These are phyloP conservation scores for Shinisaurus crocodilurus DNA, from an alignment of 2,113 vertebrate genomes.

Conservation along the genomic window DNA sequence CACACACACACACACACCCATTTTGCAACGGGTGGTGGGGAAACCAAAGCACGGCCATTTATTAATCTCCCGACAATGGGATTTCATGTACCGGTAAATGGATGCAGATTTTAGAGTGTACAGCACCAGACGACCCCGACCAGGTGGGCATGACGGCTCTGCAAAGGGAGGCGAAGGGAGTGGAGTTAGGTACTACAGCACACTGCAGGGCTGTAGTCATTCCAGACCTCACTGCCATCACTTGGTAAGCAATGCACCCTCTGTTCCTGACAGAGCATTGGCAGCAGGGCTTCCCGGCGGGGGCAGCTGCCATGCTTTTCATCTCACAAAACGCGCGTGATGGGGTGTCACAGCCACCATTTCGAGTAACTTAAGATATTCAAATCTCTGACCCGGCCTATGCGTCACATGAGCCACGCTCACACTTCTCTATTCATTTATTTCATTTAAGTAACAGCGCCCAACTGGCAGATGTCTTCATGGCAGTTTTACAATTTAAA, in stretches of 20 bases:
- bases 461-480: too few relatives aligned
- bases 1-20: too few relatives aligned
- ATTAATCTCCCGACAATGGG: background rate
- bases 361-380: too few relatives aligned
- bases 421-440: too few relatives aligned
- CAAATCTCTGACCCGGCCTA: background rate
- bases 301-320: background rate
- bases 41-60: background rate
- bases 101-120: too few relatives aligned
- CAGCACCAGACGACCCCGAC: too few relatives aligned
- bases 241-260: background rate
- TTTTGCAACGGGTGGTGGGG: background rate
- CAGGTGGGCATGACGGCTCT: too few relatives aligned
- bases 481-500: too few relatives aligned
- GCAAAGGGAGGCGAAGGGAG: background rate
- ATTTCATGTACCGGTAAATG: background rate
- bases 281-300: too few relatives aligned
- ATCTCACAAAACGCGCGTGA: background rate
- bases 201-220: background rate
- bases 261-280: background rate
- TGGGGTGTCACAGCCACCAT: too few relatives aligned
- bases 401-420: too few relatives aligned
- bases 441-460: too few relatives aligned
- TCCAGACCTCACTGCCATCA: background rate
- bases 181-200: background rate